A percentile compares a stretch with the other conserved stretches of the same genome.
These are phyloP conservation scores for Formica selysi DNA, from an alignment of 1,140 invertebrate species.

Conservation along the genomic window DNA sequence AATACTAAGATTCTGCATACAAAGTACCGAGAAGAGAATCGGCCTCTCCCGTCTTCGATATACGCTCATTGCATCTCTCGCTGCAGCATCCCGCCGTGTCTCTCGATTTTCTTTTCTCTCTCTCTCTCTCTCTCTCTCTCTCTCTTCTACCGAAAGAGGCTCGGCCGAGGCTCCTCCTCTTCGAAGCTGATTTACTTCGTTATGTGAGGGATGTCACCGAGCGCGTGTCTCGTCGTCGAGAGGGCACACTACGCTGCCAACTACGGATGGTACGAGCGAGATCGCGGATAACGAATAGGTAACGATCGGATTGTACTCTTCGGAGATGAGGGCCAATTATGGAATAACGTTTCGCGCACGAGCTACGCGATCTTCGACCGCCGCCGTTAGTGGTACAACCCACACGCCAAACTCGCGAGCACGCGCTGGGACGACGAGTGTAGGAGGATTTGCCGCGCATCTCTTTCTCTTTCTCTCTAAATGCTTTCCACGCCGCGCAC, in stretches of 20 bases:
- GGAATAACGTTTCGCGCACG: slow-evolving; percentile 74
- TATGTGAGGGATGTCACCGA: slow-evolving; percentile 76
- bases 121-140: slow-evolving; percentile 17
- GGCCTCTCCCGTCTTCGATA: slow-evolving; percentile 27
- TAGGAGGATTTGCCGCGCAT: slow-evolving; percentile 49
- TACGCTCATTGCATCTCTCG: slow-evolving; percentile 26
- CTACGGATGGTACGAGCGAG: slow-evolving; percentile 74
- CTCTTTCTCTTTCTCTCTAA: neutral
- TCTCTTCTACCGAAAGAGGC: slow-evolving; percentile 22
- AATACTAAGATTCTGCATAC: slow-evolving; percentile 77
- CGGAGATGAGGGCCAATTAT: slow-evolving; percentile 79
- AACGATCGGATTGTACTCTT: slow-evolving; percentile 81
- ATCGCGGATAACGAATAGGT: slow-evolving; percentile 80
- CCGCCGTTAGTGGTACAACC: slow-evolving; percentile 70
- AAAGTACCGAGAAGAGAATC: slow-evolving; percentile 45
- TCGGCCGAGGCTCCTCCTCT: slow-evolving; percentile 40
- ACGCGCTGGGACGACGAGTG: slow-evolving; percentile 57
- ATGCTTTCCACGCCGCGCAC: slow-evolving; percentile 42
- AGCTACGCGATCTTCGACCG: slow-evolving; percentile 70
- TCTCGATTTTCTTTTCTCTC: slow-evolving; percentile 15
- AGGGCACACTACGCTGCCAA: slow-evolving; percentile 63
- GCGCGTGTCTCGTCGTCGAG: slow-evolving; percentile 68
- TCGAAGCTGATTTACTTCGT: slow-evolving; percentile 79
- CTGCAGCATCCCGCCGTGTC: slow-evolving; percentile 28
- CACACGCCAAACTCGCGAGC: slow-evolving; percentile 61